Percentiles rank a stretch among this genome's conserved stretches.
phyloP scores from a whole-genome alignment of 2,113 vertebrate genomes.

The Panthera leo region DNA sequence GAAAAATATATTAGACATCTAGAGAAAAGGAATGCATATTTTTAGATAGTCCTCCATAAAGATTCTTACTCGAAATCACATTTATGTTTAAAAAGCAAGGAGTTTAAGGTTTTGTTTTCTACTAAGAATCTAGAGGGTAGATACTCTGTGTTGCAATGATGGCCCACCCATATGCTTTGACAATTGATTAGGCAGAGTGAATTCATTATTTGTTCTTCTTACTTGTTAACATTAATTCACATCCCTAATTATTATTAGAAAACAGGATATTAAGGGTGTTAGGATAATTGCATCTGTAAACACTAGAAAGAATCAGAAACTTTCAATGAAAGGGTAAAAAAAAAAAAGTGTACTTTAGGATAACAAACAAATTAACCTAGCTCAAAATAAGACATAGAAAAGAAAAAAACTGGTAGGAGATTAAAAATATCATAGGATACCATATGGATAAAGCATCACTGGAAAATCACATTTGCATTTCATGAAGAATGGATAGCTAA shows the following conservation, averaged over 20 bases:
- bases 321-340: neutral
- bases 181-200: neutral
- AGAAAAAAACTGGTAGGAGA: neutral
- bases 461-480: neutral
- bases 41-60: neutral
- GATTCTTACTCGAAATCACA: neutral
- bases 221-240: neutral
- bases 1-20: neutral
- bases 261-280: neutral
- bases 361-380: neutral
- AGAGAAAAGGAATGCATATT: neutral
- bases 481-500: neutral
- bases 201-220: neutral
- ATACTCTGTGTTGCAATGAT: neutral
- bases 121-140: neutral
- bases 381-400: constrained; percentile 23
- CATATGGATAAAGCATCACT: neutral
- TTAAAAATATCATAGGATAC: neutral
- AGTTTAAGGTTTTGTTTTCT: neutral
- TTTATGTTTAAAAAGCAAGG: neutral
- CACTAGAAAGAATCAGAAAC: neutral
- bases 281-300: neutral
- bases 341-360: neutral
- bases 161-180: neutral
- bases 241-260: neutral